phyloP scores from a whole-genome alignment of 2,888 invertebrate species.

The Microplitis deprimator region DNA sequence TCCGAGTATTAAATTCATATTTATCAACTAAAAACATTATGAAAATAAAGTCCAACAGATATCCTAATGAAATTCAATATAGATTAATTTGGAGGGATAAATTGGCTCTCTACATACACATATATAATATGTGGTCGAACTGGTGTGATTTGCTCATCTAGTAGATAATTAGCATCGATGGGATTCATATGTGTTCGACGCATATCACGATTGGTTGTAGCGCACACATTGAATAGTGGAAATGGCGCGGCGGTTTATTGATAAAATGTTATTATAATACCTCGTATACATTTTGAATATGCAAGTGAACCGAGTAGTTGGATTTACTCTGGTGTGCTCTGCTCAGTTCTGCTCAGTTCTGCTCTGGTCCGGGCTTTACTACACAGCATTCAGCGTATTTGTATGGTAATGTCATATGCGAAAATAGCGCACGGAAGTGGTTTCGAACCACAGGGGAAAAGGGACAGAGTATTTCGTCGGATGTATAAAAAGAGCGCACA shows the following conservation, averaged over 20 bases:
- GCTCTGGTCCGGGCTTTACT: background rate
- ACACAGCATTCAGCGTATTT: constrained; percentile 58
- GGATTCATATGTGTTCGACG: constrained; percentile 60
- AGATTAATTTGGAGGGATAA: constrained; percentile 37
- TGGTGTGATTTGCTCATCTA: constrained; percentile 52
- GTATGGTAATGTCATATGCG: constrained; percentile 68
- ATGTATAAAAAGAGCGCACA: background rate
- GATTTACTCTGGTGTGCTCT: constrained; percentile 25
- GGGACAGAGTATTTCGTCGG: constrained; percentile 25
- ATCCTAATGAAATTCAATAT: background rate
- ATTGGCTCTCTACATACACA: constrained; percentile 37
- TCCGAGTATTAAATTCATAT: background rate
- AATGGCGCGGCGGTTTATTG: constrained; percentile 64
- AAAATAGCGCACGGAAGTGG: constrained; percentile 44
- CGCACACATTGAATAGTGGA: background rate
- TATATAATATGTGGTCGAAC: constrained; percentile 39
- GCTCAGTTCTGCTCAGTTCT: constrained; percentile 51
- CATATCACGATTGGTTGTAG: constrained; percentile 47
- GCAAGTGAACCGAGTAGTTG: constrained; percentile 49
- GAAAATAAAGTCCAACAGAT: constrained; percentile 49
- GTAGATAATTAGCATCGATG: constrained; percentile 65
- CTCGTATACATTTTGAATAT: constrained; percentile 66
- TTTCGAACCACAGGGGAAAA: constrained; percentile 32
- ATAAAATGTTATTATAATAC: constrained; percentile 70
- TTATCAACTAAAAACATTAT: background rate